Percentiles rank a stretch among this genome's conserved stretches.
Conservation (phyloP, 1,140 invertebrate genomes). For the Stratiolaelaps scimitus region DNA sequence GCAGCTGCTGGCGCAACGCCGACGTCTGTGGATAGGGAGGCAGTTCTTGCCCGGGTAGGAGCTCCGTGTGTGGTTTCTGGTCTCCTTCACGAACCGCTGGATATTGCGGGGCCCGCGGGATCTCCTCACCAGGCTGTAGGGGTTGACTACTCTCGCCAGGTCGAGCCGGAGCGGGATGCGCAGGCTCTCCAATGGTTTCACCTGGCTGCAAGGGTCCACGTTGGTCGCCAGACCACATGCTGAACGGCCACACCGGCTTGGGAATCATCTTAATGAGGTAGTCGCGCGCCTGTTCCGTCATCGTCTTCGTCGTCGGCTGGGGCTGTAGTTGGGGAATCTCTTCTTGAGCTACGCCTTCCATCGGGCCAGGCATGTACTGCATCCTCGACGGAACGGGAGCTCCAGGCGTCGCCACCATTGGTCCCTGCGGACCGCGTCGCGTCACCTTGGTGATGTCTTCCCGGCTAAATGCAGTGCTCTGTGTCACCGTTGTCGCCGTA, state of each 20-base stretch:
- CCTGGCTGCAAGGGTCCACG: background rate
- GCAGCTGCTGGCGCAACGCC: too few species aligned
- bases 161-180: background rate
- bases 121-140: background rate
- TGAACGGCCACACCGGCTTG: slow-evolving; percentile 7
- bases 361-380: slow-evolving; percentile 20
- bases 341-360: background rate
- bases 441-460: background rate
- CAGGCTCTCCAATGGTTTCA: background rate
- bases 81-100: background rate
- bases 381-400: background rate
- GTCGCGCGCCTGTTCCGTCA: slow-evolving; percentile 1
- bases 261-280: slow-evolving; percentile 5
- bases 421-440: too few species aligned
- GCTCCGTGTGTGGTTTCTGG: too few species aligned
- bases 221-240: slow-evolving; percentile 16
- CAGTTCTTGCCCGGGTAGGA: too few species aligned
- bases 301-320: slow-evolving; percentile 3
- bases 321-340: background rate
- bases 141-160: background rate
- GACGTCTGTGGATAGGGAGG: too few species aligned
- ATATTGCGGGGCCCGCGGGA: background rate
- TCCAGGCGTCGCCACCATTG: background rate
- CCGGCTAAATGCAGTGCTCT: background rate
- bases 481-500: background rate